Percentiles rank a stretch among this genome's conserved stretches.
Conservation (phyloP, 1,140 invertebrate species). For the Cotesia vestalis region DNA sequence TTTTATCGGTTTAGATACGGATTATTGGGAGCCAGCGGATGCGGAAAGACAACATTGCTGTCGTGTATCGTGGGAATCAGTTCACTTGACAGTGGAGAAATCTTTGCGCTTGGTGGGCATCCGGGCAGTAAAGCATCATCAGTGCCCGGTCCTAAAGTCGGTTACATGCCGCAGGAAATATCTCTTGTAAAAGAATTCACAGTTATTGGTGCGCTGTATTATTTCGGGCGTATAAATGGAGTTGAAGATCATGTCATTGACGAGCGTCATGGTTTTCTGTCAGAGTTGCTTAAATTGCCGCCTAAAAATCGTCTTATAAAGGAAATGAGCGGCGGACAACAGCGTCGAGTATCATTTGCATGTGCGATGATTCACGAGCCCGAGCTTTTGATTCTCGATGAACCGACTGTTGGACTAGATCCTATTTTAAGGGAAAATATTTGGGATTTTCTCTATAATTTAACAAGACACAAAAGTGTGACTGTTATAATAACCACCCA, state of each 20-base stretch:
- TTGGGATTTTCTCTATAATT: slow-evolving; percentile 85
- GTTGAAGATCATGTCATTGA: slow-evolving; percentile 74
- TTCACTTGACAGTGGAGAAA: slow-evolving; percentile 76
- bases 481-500: slow-evolving; percentile 92
- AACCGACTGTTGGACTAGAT: slow-evolving; percentile 93
- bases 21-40: slow-evolving; percentile 84
- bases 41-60: slow-evolving; percentile 86
- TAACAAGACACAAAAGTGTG: slow-evolving; percentile 74
- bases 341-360: slow-evolving; percentile 86
- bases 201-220: slow-evolving; percentile 84
- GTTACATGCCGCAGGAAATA: slow-evolving; percentile 91
- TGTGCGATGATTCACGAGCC: slow-evolving; percentile 88
- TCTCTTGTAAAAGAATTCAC: slow-evolving; percentile 88
- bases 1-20: slow-evolving; percentile 75
- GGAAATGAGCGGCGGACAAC: slow-evolving; percentile 86
- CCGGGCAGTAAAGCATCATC: slow-evolving; percentile 78
- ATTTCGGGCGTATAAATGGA: slow-evolving; percentile 88
- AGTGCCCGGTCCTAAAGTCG: slow-evolving; percentile 80
- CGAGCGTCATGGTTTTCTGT: slow-evolving; percentile 75
- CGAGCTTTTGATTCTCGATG: slow-evolving; percentile 88
- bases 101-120: slow-evolving; percentile 80
- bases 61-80: slow-evolving; percentile 86
- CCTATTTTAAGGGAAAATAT: slow-evolving; percentile 89
- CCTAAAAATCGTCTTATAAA: slow-evolving; percentile 70
- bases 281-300: slow-evolving; percentile 78